Evolutionary conservation across 2,888 invertebrate species (phyloP).

Genomic region (Dryomyza anilis): DNA sequence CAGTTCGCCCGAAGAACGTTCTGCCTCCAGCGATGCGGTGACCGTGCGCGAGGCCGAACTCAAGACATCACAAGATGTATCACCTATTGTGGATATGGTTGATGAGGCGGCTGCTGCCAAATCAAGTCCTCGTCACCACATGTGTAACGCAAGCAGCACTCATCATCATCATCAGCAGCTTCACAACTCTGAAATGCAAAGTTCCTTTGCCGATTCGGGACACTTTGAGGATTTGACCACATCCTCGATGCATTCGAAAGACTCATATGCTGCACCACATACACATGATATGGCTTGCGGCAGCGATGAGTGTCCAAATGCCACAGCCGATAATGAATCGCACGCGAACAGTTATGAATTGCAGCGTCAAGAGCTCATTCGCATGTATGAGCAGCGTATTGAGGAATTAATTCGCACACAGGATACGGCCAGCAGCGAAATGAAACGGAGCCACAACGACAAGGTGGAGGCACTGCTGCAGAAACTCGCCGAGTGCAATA

Average conservation of each 20-base stretch:
- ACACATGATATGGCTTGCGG: constrained; percentile 63
- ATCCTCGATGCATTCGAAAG: constrained; percentile 78
- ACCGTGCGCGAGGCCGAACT: constrained; percentile 74
- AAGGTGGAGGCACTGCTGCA: constrained; percentile 76
- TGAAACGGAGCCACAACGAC: constrained; percentile 80
- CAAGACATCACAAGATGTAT: constrained; percentile 65
- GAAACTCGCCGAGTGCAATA: constrained; percentile 76
- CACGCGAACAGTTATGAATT: constrained; percentile 65
- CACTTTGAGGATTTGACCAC: constrained; percentile 83
- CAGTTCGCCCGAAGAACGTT: constrained; percentile 79
- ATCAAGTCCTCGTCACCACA: constrained; percentile 59
- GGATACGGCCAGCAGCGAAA: constrained; percentile 70
- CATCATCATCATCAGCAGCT: constrained; percentile 41
- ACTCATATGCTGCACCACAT: constrained; percentile 64
- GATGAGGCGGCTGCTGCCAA: constrained; percentile 60
- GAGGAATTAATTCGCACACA: constrained; percentile 74
- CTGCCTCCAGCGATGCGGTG: constrained; percentile 76
- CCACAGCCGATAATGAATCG: constrained; percentile 41
- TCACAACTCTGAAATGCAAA: constrained; percentile 67
- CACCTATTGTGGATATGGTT: constrained; percentile 64
- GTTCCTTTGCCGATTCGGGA: constrained; percentile 83
- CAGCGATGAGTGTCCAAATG: constrained; percentile 41
- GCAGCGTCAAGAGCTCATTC: constrained; percentile 71
- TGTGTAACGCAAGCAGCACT: constrained; percentile 33
- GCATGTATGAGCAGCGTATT: constrained; percentile 75